Evolutionary conservation across 2,113 vertebrate genomes (phyloP).

Genomic region (Tychaedon coryphoeus): DNA sequence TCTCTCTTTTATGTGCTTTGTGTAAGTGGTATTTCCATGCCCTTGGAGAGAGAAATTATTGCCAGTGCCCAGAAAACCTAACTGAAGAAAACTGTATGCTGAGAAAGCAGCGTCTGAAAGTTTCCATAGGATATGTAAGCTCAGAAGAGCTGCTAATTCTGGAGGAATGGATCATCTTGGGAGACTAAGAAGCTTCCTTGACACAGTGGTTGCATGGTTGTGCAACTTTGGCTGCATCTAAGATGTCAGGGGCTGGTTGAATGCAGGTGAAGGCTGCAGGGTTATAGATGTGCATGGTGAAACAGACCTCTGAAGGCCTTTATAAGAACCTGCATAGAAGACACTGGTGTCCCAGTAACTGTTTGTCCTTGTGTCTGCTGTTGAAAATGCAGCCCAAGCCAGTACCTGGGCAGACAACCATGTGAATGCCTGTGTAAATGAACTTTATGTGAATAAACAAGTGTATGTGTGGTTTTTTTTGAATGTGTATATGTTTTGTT

Average conservation of each 20-base stretch:
- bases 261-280: neutral
- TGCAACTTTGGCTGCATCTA: neutral
- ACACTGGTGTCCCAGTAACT: neutral
- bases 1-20: neutral
- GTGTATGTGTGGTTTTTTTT: neutral
- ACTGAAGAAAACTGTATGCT: neutral
- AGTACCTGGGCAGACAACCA: neutral
- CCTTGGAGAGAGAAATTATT: neutral
- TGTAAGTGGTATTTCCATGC: neutral
- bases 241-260: neutral
- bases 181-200: neutral
- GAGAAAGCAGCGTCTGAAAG: neutral
- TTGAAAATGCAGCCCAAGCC: neutral
- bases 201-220: accelerated
- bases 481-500: neutral
- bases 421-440: neutral
- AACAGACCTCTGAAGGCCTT: neutral
- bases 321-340: neutral
- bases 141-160: neutral
- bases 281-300: neutral
- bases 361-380: neutral
- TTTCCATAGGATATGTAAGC: neutral
- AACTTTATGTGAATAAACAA: neutral
- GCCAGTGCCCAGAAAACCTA: neutral
- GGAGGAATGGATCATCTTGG: neutral